Evolutionary conservation across 2,113 vertebrate genomes (phyloP).

Genomic region (Leptodactylus fuscus): DNA sequence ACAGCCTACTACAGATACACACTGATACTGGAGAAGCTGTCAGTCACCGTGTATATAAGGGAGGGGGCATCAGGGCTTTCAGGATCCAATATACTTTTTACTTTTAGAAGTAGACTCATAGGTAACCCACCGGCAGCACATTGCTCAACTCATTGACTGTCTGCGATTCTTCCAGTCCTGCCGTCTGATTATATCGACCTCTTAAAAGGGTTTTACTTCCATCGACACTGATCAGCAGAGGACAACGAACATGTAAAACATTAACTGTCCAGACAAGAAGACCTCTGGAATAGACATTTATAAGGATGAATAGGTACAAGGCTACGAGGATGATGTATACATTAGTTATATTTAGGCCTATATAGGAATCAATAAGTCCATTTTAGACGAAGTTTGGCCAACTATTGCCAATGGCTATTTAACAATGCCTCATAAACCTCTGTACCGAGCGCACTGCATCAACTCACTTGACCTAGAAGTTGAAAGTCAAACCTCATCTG

Average conservation of each 20-base stretch:
- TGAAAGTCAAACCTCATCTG: slow-evolving; percentile 63
- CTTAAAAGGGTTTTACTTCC: background rate
- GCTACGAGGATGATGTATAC: background rate
- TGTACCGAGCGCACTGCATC: slow-evolving; percentile 67
- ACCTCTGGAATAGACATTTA: background rate
- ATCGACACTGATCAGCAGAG: background rate
- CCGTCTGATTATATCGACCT: background rate
- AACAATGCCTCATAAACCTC: slow-evolving; percentile 41
- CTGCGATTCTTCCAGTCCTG: background rate
- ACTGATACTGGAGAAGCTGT: no score
- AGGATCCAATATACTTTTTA: no score
- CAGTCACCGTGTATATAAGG: no score
- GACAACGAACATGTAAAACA: background rate
- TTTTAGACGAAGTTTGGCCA: background rate
- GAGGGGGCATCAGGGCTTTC: no score
- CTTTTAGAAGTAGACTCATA: no score
- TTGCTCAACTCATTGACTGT: background rate
- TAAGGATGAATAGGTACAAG: background rate
- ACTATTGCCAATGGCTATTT: slow-evolving; percentile 42
- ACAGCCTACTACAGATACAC: no score
- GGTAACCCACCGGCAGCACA: background rate
- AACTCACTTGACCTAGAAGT: slow-evolving; percentile 70
- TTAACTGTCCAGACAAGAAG: background rate
- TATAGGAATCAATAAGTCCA: background rate
- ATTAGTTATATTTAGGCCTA: background rate